Base-by-base conservation (phyloP, 2,797 vertebrate species). In the Neopelma chrysocephalum region DNA sequence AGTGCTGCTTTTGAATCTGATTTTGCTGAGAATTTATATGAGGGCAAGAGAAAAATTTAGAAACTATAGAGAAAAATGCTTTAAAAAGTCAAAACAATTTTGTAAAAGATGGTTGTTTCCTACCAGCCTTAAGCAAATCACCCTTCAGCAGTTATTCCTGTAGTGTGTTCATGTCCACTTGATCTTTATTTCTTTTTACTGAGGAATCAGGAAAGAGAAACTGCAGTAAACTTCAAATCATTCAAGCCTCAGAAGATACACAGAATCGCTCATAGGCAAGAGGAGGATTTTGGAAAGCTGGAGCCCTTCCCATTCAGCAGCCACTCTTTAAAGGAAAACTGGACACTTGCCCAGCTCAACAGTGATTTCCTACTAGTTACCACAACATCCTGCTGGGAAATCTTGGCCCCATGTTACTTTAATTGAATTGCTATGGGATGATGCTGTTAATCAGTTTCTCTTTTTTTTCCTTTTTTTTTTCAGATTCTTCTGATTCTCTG, bases 321-420 rank as follows among this genome's bases (percentile, higher is more conserved):
- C 73, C 7, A 10, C 43, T 94, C 62, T 89, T 57, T 65, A 82
- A 64, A 56, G 45, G 72, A 72, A 92, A 90, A 25, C 38, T 93
- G 89, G 87, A 76, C 3, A 1, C 21, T 82, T 91, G 93, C 93
- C 91, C 60, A 60, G 85, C 51, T 89, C 64, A 13, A 2, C 27
- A 3, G 51, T 45, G 51, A 34, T 92, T 95, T 78, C 62, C 83
- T 68, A 62, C n/a, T 54, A 21, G 38, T 82, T 88, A 62, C 57
- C n/a, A 38, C 87, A 86, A 72, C 54, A 71, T 94, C 85, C 85
- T 96, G 56, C 93, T 89, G 94, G 77, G 71, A 94, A 84, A 82
- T 84, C 38, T 89, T 82, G 82, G 64, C 86, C 34, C 93, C 42
- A 32, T 61, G 6, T 79, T 93, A 93, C 75, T 92, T 90, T 47